Conservation (phyloP, 2,888 invertebrate genomes). For the Opisthograptis luteolata region DNA sequence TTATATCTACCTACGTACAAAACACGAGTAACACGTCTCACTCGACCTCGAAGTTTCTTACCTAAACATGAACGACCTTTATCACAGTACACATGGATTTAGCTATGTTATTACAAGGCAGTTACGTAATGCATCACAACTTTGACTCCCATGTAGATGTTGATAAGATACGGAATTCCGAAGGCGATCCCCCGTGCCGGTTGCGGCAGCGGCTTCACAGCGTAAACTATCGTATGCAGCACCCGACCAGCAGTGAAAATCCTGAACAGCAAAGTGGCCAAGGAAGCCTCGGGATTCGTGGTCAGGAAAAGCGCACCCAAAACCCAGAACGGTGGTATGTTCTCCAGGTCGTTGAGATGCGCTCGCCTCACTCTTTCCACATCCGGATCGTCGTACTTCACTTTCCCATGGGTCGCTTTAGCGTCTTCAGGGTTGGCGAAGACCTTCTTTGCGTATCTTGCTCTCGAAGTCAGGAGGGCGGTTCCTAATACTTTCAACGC, state of each 20-base stretch:
- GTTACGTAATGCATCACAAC: conserved; percentile 52
- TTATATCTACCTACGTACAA: no score
- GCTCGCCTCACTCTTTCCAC: conserved; percentile 78
- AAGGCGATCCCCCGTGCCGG: conserved; percentile 69
- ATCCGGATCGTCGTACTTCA: conserved; percentile 61
- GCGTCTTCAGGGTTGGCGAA: conserved; percentile 68
- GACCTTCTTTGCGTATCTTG: conserved; percentile 52
- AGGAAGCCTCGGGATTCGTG: conserved; percentile 77
- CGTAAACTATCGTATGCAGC: conserved; percentile 87
- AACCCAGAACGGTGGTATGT: conserved; percentile 87
- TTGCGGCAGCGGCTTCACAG: conserved; percentile 84
- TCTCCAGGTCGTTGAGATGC: conserved; percentile 89
- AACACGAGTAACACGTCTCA: not conserved
- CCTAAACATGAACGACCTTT: not conserved
- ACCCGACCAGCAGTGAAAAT: conserved; percentile 82
- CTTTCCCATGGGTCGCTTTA: conserved; percentile 51
- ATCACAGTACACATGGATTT: not conserved
- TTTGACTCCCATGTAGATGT: conserved; percentile 64
- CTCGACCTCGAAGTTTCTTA: not conserved
- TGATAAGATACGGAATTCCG: conserved; percentile 50
- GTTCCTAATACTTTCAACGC: conserved; percentile 60
- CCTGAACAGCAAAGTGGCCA: conserved; percentile 70
- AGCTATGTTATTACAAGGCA: conserved; percentile 39
- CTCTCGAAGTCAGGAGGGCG: conserved; percentile 50
- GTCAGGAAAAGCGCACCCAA: conserved; percentile 85